Base-by-base conservation (phyloP, 1,140 invertebrate species). In the Drosophila ironensis region DNA sequence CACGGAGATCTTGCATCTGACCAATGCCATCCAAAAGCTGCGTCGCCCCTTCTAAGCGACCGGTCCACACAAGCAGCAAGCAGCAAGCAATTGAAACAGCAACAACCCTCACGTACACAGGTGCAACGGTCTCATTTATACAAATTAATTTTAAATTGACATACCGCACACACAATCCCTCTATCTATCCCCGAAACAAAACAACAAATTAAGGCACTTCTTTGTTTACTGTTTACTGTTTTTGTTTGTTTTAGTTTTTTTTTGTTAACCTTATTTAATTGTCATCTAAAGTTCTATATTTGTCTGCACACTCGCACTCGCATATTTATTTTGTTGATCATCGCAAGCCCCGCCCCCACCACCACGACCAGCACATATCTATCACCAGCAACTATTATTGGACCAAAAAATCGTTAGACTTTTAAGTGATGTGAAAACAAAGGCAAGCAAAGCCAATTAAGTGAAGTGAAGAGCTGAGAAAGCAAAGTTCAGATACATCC, bases 21-120 rank as follows among this genome's bases (percentile, higher is more conserved):
- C 94, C 84, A 97, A 95, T 88, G 96, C 96, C 42, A 91, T 97
- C 61, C 93, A 93, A 89, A 96, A 96, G 91, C 92, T 97, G 91
- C 88, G 90, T 78, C 91, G 92, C 52, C 91, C 91, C 24, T 92
- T 92, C 90, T 89, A 89, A 73, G 14, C 11, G 4, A 0, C n/a
- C 1, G 11, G 25, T 9, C 25, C 25, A 27, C 8, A 27, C 8
- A 27, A 9, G 25, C 8, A 27, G 25, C 25, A 27, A 27, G 14
- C n/a, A 4, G 1, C n/a, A 30, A 33, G 5, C 12, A 12, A 37
- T 17, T 30, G 9, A 19, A 33, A 22, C 30, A 11, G 9, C 27
- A 25, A 22, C 40, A 50, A 6, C 54, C 45, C 16, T 53, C 45
- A 61, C n/a, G n/a, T n/a, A n/a, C 42, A 80, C 72, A 87, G 81